Evolutionary conservation across 2,888 invertebrate genomes (phyloP), one percentile per base, ranked within the genome.

Genomic region (Drosophila trichaetosa): DNA sequence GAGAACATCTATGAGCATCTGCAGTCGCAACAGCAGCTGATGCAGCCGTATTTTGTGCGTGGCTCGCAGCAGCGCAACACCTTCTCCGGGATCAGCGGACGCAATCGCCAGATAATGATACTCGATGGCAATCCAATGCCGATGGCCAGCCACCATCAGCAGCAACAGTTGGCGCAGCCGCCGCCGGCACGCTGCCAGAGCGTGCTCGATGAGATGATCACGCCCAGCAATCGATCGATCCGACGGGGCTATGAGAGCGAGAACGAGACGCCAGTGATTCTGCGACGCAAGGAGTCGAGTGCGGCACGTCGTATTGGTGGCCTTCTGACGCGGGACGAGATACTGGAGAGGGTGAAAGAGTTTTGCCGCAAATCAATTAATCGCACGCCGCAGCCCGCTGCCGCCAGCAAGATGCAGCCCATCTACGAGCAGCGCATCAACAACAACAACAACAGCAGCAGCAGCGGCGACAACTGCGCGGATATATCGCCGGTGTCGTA

Each of bases 281-380:
- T 91, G 67, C 67, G 85, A n/a, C 76, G 81, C 67, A 77, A 89
- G 65, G 73, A 76, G 7, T n/a, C 56, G 2, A 58, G 42, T 2
- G 66, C 76, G 0, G 63, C 73, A 0, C 83, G 86, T 0, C 89
- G 90, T 29, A 90, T 89, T 42, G 90, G 87, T 11, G 92, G 91
- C 0, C 77, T 91, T 0, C 62, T 93, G 18, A 91, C 92, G 2
- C 87, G 92, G 5, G 93, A 93, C 21, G 93, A 93, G 67, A 92
- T 93, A 21, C 80, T 93, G 4, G 91, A 91, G 48, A 91, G 91
- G 79, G 93, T 93, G 0, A 92, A 92, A 60, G 93, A 93, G 57
- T 93, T 93, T 69, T 93, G 93, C 49, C 92, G 92, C 18, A 92
- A 93, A 64, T 93, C 93, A 10, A 88, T 93, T 29, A 92, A 89